Evolutionary conservation across 2,797 vertebrate species (phyloP).

Genomic region (Mallotus villosus): DNA sequence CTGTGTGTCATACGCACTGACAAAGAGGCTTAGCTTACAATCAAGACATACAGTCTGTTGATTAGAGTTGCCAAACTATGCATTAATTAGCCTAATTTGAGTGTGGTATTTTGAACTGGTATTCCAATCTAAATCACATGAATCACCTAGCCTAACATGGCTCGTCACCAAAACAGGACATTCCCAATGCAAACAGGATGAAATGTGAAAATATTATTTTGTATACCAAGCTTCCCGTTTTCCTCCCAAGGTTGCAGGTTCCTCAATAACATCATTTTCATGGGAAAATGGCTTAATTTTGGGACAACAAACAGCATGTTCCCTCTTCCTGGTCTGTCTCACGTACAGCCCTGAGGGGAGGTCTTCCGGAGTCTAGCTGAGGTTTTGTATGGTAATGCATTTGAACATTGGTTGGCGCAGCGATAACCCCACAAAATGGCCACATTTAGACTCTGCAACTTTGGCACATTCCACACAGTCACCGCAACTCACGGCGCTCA

Average conservation of each 20-base stretch:
- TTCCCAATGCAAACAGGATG: conserved; percentile 31
- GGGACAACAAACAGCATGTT: conserved; percentile 16
- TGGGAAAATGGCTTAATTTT: conserved; percentile 10
- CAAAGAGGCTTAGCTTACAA: conserved; percentile 25
- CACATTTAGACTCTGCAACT: not conserved
- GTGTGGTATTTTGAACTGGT: not conserved
- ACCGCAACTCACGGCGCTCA: not conserved
- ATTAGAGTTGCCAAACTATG: too few species aligned
- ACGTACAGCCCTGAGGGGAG: not conserved
- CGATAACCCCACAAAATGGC: not conserved
- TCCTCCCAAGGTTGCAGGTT: conserved; percentile 13
- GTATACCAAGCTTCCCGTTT: conserved; percentile 24
- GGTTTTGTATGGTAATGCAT: not conserved
- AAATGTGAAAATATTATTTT: conserved; percentile 15
- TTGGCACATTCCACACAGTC: not conserved
- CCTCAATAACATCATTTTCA: conserved; percentile 17
- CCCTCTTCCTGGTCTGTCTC: conserved; percentile 3
- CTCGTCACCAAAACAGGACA: conserved; percentile 2
- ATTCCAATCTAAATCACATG: not conserved
- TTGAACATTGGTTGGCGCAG: not conserved
- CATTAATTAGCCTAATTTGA: not conserved
- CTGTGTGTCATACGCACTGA: not conserved
- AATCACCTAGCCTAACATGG: not conserved
- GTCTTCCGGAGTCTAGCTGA: conserved; percentile 12
- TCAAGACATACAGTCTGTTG: not conserved